These are phyloP conservation scores for Gavia stellata DNA, from an alignment of 2,113 vertebrate genomes.

Conservation along the genomic window DNA sequence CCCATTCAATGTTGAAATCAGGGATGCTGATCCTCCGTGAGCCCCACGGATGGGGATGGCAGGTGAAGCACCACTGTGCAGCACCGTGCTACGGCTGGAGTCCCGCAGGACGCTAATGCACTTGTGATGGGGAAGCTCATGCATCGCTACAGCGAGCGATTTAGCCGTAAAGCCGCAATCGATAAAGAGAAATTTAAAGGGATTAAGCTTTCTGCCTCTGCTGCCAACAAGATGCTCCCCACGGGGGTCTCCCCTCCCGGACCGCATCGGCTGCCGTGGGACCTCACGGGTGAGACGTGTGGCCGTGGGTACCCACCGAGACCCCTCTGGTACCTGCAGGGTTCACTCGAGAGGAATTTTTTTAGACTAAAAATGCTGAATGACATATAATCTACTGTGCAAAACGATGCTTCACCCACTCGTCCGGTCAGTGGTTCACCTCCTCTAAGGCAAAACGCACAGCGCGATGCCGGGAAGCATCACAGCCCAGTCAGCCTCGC, in stretches of 20 bases:
- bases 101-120: background rate
- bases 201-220: conserved; percentile 34
- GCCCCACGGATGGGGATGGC: fast-evolving
- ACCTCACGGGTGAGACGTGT: fast-evolving
- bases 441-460: background rate
- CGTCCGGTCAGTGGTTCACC: background rate
- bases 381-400: background rate
- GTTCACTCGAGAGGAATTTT: background rate
- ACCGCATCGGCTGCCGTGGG: background rate
- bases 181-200: conserved; percentile 50
- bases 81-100: fast-evolving
- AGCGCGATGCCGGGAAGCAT: background rate
- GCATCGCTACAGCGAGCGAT: background rate
- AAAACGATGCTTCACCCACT: background rate
- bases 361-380: background rate
- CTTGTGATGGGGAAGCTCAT: background rate
- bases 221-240: background rate
- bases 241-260: background rate
- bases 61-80: fast-evolving
- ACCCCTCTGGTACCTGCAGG: fast-evolving
- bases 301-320: background rate
- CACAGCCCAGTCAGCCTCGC: background rate
- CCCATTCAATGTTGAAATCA: background rate
- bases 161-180: conserved; percentile 49
- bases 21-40: background rate